Base-by-base conservation (phyloP, 2,797 vertebrate species). In the Pseudochirops cupreus region DNA sequence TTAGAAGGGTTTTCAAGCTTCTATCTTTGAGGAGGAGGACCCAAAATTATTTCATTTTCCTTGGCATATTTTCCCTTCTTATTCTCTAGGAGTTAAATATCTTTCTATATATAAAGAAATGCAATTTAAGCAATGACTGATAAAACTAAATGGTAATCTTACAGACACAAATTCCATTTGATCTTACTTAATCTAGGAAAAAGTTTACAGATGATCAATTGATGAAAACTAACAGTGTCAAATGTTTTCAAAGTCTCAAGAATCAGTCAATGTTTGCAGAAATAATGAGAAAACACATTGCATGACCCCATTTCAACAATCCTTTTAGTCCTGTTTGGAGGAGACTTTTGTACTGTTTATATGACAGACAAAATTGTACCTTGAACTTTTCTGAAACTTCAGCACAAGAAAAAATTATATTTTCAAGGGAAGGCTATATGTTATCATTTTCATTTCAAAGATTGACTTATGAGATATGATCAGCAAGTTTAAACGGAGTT, bases 151-250 rank as follows among this genome's bases (percentile, higher is more conserved):
- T 58, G 52, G 95, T 96, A 96, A 55, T 95, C 46, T 96, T 87
- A 94, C 55, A 95, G 62, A 26, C 0, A 12, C n/a, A 94, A 92
- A 91, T 82, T 4, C 9, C 93, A 46, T 94, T 95, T 93, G 94
- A 92, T 95, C 18, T 95, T 93, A 50, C 97, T 95, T 93, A 93
- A 95, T 95, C 39, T 31, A 92, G 96, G 62, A 94, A 97, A 90
- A 82, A 95, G 56, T 54, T 97, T 95, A 94, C 1, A 56, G 56
- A 39, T 14, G n/a, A 95, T 95, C 93, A 91, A 31, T 56, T 95
- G 93, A 95, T 96, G 91, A 96, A 97, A 95, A 92, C 50, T 90
- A 94, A 92, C 91, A 95, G 90, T 74, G 57, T 87, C 89, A 93
- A 94, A 90, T 92, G 92, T 94, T 97, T 95, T 96, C 62, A 95